A percentile compares a stretch with the other conserved stretches of the same genome.
Evolutionary conservation across 2,113 vertebrate species (phyloP).

Genomic region (Nesogale talazaci): DNA sequence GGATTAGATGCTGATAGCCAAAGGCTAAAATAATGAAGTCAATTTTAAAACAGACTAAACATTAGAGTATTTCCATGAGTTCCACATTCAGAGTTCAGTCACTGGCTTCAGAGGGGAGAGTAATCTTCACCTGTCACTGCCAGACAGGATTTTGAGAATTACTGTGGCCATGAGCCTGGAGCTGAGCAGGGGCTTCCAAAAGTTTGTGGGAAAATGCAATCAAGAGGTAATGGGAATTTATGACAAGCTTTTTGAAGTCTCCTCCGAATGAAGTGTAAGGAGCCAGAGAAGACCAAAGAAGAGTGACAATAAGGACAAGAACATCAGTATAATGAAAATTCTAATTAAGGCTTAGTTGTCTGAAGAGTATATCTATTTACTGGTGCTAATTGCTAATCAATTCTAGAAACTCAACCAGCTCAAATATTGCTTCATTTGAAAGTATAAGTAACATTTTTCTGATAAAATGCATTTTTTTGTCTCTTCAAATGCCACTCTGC

Average conservation of each 20-base stretch:
- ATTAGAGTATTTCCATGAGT: too few relatives aligned
- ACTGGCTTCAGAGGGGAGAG: neutral
- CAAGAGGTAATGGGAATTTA: too few relatives aligned
- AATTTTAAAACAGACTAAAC: too few relatives aligned
- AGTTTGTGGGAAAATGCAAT: too few relatives aligned
- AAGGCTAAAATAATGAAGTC: neutral
- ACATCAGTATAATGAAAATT: neutral
- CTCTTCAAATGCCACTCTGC: neutral
- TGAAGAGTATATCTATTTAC: conserved; percentile 39
- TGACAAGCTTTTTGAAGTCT: too few relatives aligned
- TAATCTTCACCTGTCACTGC: neutral
- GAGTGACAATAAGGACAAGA: neutral
- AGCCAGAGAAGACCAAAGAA: neutral
- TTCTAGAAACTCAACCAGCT: neutral
- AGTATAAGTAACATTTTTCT: neutral
- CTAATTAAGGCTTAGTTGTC: conserved; percentile 20
- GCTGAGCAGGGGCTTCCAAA: too few relatives aligned
- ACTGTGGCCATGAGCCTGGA: neutral
- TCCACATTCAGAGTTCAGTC: neutral
- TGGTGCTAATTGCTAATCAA: conserved; percentile 25
- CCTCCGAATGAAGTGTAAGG: neutral
- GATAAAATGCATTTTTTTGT: neutral
- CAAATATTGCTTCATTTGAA: conserved; percentile 40
- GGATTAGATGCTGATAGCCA: neutral
- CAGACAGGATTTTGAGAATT: neutral